Conservation (phyloP, 2,797 vertebrate genomes). For the Nannoperca australis region DNA sequence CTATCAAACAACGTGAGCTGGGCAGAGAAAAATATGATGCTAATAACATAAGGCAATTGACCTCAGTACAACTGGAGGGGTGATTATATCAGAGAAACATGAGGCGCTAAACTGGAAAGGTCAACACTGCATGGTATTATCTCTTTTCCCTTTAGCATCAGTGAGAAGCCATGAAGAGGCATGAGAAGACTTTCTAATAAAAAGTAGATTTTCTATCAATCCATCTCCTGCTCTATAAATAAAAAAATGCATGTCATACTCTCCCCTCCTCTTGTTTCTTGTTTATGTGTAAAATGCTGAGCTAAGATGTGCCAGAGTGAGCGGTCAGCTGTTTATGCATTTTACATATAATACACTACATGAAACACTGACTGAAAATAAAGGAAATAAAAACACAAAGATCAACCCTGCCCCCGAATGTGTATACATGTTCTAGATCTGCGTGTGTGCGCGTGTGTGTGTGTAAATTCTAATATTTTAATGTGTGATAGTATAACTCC, state of each 20-base stretch:
- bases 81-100: conserved; percentile 66
- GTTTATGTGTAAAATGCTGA: conserved; percentile 52
- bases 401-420: conserved; percentile 84
- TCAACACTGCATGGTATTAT: conserved; percentile 52
- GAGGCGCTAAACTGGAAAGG: conserved; percentile 62
- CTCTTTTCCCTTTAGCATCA: conserved; percentile 57
- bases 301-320: conserved; percentile 64
- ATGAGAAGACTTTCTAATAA: conserved; percentile 54
- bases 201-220: conserved; percentile 63
- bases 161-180: conserved; percentile 47
- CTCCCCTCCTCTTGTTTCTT: conserved; percentile 18
- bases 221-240: conserved; percentile 69
- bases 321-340: conserved; percentile 51
- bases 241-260: conserved; percentile 49
- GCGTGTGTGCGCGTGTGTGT: conserved; percentile 33
- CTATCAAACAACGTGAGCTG: conserved; percentile 59
- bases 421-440: conserved; percentile 58
- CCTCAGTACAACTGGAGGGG: conserved; percentile 69
- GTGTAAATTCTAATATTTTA: conserved; percentile 44
- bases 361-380: conserved; percentile 67
- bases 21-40: conserved; percentile 64
- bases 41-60: conserved; percentile 77
- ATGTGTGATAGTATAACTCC: conserved; percentile 52
- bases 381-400: conserved; percentile 68
- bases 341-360: conserved; percentile 72